Evolutionary conservation across 2,113 vertebrate species (phyloP).

Genomic region (Hyla sarda): DNA sequence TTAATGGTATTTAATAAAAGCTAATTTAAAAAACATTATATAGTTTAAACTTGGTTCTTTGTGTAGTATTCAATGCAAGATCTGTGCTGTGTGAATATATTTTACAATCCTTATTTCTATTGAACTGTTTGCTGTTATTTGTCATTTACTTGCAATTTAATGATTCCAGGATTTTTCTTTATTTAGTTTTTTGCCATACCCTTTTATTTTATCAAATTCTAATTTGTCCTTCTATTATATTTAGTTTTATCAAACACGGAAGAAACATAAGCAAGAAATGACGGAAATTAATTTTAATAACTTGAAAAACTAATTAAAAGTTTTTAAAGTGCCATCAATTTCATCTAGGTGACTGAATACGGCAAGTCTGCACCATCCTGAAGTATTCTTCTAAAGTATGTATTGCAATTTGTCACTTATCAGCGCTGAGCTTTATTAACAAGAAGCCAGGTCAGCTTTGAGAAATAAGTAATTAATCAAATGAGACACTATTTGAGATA

Average conservation of each 20-base stretch:
- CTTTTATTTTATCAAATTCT: neutral
- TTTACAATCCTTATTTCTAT: neutral
- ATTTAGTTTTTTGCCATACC: neutral
- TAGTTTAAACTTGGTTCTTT: too few relatives aligned
- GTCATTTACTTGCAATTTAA: neutral
- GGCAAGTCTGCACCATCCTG: neutral
- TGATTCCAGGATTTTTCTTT: neutral
- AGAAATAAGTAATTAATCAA: slow-evolving; percentile 58
- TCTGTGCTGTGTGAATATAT: neutral
- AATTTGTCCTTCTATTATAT: neutral
- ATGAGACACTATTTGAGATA: slow-evolving; percentile 55
- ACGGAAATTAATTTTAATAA: neutral
- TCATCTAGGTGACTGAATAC: neutral
- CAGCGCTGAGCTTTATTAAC: slow-evolving; percentile 45
- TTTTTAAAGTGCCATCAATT: slow-evolving; percentile 19
- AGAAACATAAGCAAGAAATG: neutral
- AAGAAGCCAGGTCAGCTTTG: slow-evolving; percentile 8
- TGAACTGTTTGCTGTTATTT: neutral
- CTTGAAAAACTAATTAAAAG: slow-evolving; percentile 21
- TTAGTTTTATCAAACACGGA: neutral
- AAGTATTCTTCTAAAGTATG: slow-evolving; percentile 18
- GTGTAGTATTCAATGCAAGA: too few relatives aligned
- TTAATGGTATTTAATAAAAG: too few relatives aligned
- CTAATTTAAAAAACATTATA: too few relatives aligned
- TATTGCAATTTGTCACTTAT: slow-evolving; percentile 43